Conservation (phyloP, 64 coral and sea anemone species). For the Actinia tenebrosa region DNA sequence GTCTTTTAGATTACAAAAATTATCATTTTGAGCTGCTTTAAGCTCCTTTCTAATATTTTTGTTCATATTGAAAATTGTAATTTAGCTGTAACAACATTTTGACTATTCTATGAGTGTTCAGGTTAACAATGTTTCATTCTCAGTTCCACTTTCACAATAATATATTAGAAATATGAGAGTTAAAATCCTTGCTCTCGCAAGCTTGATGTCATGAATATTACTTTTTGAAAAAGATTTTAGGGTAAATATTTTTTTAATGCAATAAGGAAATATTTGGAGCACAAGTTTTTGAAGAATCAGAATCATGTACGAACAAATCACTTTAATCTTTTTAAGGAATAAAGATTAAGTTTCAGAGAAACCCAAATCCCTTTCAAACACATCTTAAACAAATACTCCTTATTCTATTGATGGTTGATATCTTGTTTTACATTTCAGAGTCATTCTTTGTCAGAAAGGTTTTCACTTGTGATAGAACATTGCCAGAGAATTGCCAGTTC, state of each 20-base stretch:
- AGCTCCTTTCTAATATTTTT: background rate
- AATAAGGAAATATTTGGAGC: background rate
- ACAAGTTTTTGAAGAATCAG: background rate
- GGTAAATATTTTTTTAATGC: background rate
- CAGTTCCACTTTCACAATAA: background rate
- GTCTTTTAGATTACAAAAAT: background rate
- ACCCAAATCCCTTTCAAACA: background rate
- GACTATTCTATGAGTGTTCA: background rate
- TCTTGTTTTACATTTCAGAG: background rate
- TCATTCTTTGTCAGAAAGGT: background rate
- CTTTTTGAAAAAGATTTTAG: too few relatives aligned
- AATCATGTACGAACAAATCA: background rate
- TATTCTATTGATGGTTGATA: background rate
- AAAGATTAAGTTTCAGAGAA: constrained; percentile 7
- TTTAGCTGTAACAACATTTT: background rate
- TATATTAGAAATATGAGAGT: background rate
- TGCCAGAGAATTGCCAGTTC: constrained; percentile 9
- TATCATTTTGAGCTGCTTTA: background rate
- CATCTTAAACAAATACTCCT: constrained; percentile 1
- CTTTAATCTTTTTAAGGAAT: constrained; percentile 4
- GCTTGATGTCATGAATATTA: too few relatives aligned
- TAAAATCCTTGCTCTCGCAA: too few relatives aligned
- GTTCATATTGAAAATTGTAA: background rate
- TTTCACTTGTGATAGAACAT: background rate
- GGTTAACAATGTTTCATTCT: too few relatives aligned